Evolutionary conservation across 2,797 vertebrate genomes (phyloP).

Genomic region (Benthosema pterotum): DNA sequence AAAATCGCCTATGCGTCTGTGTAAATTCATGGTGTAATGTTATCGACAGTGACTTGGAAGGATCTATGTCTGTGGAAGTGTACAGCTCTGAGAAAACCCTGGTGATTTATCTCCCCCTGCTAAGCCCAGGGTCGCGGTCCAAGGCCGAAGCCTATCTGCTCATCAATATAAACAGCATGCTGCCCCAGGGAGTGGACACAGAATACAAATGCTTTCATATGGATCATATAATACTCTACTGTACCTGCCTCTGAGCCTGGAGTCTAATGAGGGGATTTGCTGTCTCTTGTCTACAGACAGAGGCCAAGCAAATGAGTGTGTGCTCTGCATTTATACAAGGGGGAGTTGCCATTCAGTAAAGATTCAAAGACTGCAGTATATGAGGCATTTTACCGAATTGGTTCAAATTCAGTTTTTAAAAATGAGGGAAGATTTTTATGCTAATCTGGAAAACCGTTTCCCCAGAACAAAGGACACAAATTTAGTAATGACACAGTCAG

Average conservation of each 20-base stretch:
- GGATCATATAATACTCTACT: slow-evolving; percentile 62
- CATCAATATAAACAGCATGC: slow-evolving; percentile 62
- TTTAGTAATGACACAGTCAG: too few species aligned
- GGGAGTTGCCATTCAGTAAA: too few species aligned
- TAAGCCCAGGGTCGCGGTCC: slow-evolving; percentile 53
- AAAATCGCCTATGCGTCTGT: slow-evolving; percentile 19
- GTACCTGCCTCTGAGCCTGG: slow-evolving; percentile 52
- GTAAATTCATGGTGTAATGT: slow-evolving; percentile 12
- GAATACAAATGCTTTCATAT: slow-evolving; percentile 73
- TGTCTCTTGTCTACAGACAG: slow-evolving; percentile 19
- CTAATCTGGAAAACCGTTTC: too few species aligned
- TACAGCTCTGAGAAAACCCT: slow-evolving; percentile 37
- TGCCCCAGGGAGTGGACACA: slow-evolving; percentile 23
- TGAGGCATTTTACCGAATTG: too few species aligned
- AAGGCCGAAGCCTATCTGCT: slow-evolving; percentile 66
- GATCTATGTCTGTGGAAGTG: slow-evolving; percentile 42
- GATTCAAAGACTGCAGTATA: too few species aligned
- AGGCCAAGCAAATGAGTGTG: slow-evolving; percentile 13
- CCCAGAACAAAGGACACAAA: too few species aligned
- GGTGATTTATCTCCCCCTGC: slow-evolving; percentile 64
- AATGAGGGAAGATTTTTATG: too few species aligned
- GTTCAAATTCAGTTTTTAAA: too few species aligned
- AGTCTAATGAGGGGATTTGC: slow-evolving; percentile 57
- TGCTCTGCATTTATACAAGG: too few species aligned
- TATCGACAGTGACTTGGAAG: slow-evolving; percentile 31